Base-by-base conservation (phyloP, 2,888 invertebrate species). In the Drosophila picticornis region DNA sequence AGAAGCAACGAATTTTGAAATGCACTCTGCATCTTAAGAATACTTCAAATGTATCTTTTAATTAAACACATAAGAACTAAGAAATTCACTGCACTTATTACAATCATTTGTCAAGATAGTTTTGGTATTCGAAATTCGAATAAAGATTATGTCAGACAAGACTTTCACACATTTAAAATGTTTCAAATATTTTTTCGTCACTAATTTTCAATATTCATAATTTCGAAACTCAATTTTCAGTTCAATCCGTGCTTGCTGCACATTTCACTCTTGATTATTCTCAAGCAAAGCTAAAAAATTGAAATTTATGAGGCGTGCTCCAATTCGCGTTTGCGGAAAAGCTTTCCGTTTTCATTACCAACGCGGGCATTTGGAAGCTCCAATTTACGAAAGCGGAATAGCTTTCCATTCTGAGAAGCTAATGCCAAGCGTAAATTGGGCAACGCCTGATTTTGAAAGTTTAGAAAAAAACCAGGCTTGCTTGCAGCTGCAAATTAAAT, bases 1-100 rank as follows among this genome's bases (percentile, higher is more conserved):
- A 32, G 38, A 51, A 69, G 46, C 52, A 58, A 29, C 69, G 70
- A 69, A 46, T 38, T 19, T 53, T 58, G 19, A 53, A 27, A 69
- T 69, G 43, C 70, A 32, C 43, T 46, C 2, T 36, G 16, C 27
- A 27, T 25, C 51, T 22, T 19, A 22, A 32, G 50, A 32, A 40
- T 22, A 34, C 19, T 38, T 64, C 7, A 50, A 51, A 56, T 34
- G 0, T 13, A 32, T 57, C n/a, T 9, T 9, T 4, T 16, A 40
- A 57, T 22, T 56, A 27, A 40, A 36, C 13, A 11, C 9, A 34
- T 11, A 16, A 6, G 29, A n/a, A 2, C 13, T 3, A 2, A 4
- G 3, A 16, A 11, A 5, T 19, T 29, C 27, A 7, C 22, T n/a
- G 1, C 32, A 48, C 19, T n/a, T 9, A n/a, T n/a, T 7, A n/a